phyloP scores from a whole-genome alignment of 2,113 vertebrate genomes.

The Syngnathus scovelli region DNA sequence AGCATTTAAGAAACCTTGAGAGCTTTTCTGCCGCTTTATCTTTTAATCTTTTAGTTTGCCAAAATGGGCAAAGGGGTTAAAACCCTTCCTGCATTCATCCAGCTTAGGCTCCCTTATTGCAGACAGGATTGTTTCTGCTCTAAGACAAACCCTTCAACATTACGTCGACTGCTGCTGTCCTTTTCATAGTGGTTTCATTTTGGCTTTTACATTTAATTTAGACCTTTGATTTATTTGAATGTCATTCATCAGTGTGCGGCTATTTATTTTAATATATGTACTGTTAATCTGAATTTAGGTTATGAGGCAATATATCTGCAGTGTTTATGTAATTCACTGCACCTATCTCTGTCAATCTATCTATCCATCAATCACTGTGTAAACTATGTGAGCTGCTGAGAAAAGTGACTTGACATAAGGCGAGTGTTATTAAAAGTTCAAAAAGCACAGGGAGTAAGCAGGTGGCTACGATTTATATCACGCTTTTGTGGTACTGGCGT shows the following conservation, averaged over 20 bases:
- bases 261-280: too few species aligned
- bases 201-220: too few species aligned
- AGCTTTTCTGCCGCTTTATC: constrained; percentile 26
- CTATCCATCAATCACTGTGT: background rate
- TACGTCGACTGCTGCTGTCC: background rate
- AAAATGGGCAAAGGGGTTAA: constrained; percentile 30
- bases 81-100: constrained; percentile 20
- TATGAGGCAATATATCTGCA: too few species aligned
- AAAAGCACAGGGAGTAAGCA: constrained; percentile 18
- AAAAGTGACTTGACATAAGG: constrained; percentile 20
- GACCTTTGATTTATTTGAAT: too few species aligned
- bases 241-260: too few species aligned
- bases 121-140: background rate
- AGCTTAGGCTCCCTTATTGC: constrained; percentile 31
- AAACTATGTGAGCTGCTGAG: background rate
- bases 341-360: too few species aligned
- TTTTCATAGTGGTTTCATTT: too few species aligned
- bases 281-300: too few species aligned
- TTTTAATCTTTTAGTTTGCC: constrained; percentile 46
- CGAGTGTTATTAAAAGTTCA: constrained; percentile 33
- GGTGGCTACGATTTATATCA: constrained; percentile 15
- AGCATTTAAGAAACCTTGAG: background rate
- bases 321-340: too few species aligned
- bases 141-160: background rate
- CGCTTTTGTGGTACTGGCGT: too few species aligned